These are phyloP conservation scores for Campoletis sonorensis DNA, from an alignment of 1,140 invertebrate species.

Conservation along the genomic window DNA sequence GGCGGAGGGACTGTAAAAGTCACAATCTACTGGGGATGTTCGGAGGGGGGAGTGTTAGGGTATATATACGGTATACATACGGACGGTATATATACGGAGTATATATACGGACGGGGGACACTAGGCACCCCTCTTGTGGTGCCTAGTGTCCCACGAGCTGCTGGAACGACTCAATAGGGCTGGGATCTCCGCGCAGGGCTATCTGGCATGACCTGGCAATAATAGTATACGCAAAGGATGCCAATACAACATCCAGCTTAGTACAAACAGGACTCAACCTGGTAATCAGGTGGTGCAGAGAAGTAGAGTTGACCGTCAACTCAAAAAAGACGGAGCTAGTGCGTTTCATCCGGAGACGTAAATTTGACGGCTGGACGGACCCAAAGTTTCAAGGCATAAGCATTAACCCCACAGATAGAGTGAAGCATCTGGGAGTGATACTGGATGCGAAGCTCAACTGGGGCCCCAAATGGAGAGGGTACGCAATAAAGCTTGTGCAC, in stretches of 20 bases:
- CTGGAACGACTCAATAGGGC: background rate
- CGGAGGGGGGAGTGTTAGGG: conserved; percentile 17
- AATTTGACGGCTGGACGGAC: background rate
- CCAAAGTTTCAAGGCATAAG: background rate
- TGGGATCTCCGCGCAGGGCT: conserved; percentile 5
- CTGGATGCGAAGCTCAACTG: conserved; percentile 31
- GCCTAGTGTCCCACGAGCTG: conserved; percentile 5
- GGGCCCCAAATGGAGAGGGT: no score
- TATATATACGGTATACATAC: no score
- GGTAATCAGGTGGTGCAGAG: background rate
- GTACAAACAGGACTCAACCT: background rate
- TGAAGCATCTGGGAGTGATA: conserved; percentile 30
- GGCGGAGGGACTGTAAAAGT: background rate
- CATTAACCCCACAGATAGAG: background rate
- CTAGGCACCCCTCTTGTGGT: conserved; percentile 4
- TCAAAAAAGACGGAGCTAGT: conserved; percentile 9
- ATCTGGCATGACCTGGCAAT: conserved; percentile 12
- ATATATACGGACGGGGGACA: no score
- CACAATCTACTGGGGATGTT: background rate
- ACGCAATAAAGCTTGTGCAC: conserved; percentile 20
- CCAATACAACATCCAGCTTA: conserved; percentile 4
- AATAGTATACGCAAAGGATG: no score
- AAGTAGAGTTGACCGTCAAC: background rate
- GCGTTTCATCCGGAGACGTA: no score
- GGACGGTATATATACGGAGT: no score